A percentile compares a stretch with the other conserved stretches of the same genome.
These are phyloP conservation scores for Paelopatides confundens DNA, from an alignment of 53 echinoderm and acorn worm genomes.

Conservation along the genomic window DNA sequence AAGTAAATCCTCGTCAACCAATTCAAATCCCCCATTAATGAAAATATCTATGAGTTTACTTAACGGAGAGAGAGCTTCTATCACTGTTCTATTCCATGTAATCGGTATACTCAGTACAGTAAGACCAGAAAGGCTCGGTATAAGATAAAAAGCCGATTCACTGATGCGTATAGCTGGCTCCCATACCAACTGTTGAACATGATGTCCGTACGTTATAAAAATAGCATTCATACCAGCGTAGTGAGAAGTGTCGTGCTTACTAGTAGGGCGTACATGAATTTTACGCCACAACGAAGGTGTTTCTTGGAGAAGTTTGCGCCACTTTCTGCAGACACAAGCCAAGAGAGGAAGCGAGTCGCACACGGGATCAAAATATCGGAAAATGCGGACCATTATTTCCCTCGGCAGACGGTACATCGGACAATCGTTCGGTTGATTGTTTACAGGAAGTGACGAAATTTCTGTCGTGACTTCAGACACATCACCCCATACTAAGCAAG, in stretches of 20 bases:
- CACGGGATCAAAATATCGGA: slow-evolving; percentile 81
- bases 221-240: slow-evolving; percentile 70
- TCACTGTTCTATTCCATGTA: slow-evolving; percentile 84
- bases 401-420: slow-evolving; percentile 79
- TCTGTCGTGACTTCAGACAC: neutral
- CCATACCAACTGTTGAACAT: slow-evolving; percentile 87
- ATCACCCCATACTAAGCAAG: neutral
- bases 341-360: slow-evolving; percentile 82
- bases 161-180: slow-evolving; percentile 81
- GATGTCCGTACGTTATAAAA: slow-evolving; percentile 78
- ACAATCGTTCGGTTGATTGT: neutral
- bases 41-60: slow-evolving; percentile 74
- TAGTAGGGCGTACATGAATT: slow-evolving; percentile 63
- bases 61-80: slow-evolving; percentile 80
- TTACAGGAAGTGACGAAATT: neutral
- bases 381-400: slow-evolving; percentile 82
- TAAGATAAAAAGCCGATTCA: slow-evolving; percentile 81
- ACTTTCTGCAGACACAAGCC: slow-evolving; percentile 82
- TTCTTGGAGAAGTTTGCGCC: slow-evolving; percentile 80
- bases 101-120: slow-evolving; percentile 83
- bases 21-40: slow-evolving; percentile 91
- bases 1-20: slow-evolving; percentile 79
- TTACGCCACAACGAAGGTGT: slow-evolving; percentile 81
- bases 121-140: slow-evolving; percentile 76
- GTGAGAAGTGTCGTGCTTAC: slow-evolving; percentile 42